Percentiles rank a stretch among this genome's conserved stretches.
Evolutionary conservation across 1,140 invertebrate species (phyloP).

Genomic region (Trypoxylus dichotomus): DNA sequence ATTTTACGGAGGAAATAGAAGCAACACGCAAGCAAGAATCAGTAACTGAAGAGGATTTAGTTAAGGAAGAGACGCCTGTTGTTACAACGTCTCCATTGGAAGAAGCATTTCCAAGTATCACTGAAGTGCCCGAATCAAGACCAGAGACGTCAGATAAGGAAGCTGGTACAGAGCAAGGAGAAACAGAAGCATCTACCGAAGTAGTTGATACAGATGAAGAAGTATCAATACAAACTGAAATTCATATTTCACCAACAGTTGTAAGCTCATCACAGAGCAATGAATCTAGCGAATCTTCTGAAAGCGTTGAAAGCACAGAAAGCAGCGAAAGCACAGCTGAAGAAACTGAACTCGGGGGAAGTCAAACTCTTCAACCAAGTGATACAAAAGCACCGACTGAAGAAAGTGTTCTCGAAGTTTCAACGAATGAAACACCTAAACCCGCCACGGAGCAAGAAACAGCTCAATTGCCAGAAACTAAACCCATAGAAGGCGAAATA

Average conservation of each 20-base stretch:
- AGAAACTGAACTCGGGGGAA: constrained; percentile 26
- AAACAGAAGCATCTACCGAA: constrained; percentile 29
- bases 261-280: neutral
- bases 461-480: neutral
- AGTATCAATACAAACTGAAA: constrained; percentile 10
- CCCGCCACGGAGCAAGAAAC: neutral
- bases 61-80: neutral
- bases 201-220: constrained; percentile 29
- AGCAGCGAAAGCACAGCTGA: constrained; percentile 6
- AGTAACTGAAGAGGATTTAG: neutral
- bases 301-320: neutral
- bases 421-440: neutral
- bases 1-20: neutral
- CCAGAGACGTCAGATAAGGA: neutral
- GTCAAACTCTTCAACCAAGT: constrained; percentile 27
- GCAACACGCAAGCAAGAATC: neutral
- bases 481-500: neutral
- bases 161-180: neutral
- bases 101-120: neutral
- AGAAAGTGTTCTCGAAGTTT: neutral
- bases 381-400: constrained; percentile 30
- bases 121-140: neutral
- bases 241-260: neutral
- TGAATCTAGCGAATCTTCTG: neutral
- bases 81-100: neutral